Evolutionary conservation across 53 echinoderm and acorn worm genomes (phyloP), one percentile per base, ranked within the genome.

Genomic region (Paracentrotus lividus): DNA sequence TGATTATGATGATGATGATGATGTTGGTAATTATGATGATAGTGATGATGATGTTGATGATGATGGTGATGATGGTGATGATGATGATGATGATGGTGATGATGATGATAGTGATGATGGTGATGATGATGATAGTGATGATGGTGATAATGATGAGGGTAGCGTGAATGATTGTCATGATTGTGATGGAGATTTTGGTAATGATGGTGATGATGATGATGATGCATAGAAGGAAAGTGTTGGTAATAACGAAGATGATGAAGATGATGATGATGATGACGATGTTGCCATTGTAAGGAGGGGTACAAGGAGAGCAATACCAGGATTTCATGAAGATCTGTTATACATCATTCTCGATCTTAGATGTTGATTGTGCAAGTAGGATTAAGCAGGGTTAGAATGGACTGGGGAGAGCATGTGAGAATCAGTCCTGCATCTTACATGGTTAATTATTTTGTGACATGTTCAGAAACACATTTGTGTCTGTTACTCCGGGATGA

Each of bases 301-400:
- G 99, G 33, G 96, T 96, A 15, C 88, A 94, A 61, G 97, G 99
- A 89, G 97, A 99, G 88, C 99, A 94, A 85, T 99, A 96, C 90
- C 99, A 99, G 77, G 99, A 99, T 45, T 99, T 99, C 59, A 94
- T 95, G 47, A 99, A 96, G 77, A 93, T 97, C 93, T 99, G 99
- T 93, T 99, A 97, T 58, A 97, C 97, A 45, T 94, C 99, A 52
- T 99, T 99, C 77, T 96, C 97, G 33, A 99, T 96, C 94, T 99
- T 32, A 94, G 99, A 87, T 95, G 99, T 97, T 99, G 77, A 81
- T 94, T 29, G n/a, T n/a, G 29, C n/a, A n/a, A n/a, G n/a, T n/a
- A n/a, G n/a, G n/a, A n/a, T n/a, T n/a, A n/a, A n/a, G n/a, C n/a
- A n/a, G n/a, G n/a, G n/a, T n/a, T n/a, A n/a, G n/a, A n/a, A n/a